Evolutionary conservation across 1,140 invertebrate genomes (phyloP).

Genomic region (Neodiprion fabricii): DNA sequence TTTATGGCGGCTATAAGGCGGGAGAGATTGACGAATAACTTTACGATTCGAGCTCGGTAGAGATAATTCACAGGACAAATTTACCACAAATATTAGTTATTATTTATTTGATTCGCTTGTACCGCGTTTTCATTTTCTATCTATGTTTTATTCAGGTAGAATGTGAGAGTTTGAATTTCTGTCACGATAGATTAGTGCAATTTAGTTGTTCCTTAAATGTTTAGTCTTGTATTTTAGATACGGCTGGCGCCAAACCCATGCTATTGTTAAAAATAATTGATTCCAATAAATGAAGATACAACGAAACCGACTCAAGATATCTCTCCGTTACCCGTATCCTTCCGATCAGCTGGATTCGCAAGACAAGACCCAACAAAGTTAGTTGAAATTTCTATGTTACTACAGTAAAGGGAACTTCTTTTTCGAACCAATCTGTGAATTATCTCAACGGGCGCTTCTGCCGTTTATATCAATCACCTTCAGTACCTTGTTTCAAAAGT

Average conservation of each 20-base stretch:
- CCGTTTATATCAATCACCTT: not conserved
- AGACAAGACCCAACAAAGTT: not conserved
- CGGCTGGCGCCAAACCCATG: too few species aligned
- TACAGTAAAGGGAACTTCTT: not conserved
- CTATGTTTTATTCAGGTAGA: too few species aligned
- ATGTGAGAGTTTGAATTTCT: not conserved
- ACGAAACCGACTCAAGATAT: not conserved
- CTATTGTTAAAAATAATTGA: not conserved
- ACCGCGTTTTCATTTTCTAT: not conserved
- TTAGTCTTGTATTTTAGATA: too few species aligned
- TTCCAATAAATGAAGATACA: not conserved
- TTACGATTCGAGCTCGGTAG: not conserved
- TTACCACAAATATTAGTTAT: not conserved
- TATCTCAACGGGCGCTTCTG: not conserved
- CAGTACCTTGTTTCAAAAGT: not conserved
- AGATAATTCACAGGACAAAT: not conserved
- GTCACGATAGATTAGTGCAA: not conserved
- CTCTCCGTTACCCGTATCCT: constrained; percentile 4
- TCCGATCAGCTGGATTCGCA: not conserved
- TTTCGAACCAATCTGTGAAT: not conserved
- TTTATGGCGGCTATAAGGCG: not conserved
- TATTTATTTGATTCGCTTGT: not conserved
- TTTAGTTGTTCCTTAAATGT: too few species aligned
- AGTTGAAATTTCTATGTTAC: not conserved
- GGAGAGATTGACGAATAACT: not conserved